Base-by-base conservation (phyloP, 2,888 invertebrate genomes). In the Capitulum mitella region DNA sequence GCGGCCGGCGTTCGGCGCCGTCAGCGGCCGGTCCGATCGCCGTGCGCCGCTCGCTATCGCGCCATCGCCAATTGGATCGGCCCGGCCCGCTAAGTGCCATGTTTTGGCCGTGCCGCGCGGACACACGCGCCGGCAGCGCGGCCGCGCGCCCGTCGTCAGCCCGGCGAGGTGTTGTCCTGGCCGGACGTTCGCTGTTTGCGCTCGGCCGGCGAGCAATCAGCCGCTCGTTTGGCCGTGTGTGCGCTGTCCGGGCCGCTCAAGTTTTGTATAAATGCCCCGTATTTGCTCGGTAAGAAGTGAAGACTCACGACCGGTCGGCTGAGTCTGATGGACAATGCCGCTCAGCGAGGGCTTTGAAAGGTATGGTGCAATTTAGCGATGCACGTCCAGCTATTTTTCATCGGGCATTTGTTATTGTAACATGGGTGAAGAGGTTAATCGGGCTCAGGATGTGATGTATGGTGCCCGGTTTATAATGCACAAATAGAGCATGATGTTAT, bases 381-480 rank as follows among this genome's bases (percentile, higher is more conserved):
- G 40, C 70, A 40, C 40, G 70, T 8, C 22, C 40, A 26, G 40
- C 70, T 29, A 70, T 70, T 70, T 40, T 26, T 70, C 70, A 70
- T n/a, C 37, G 37, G 70, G 22, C 70, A 22, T 70, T 70, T 70
- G 70, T 40, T 70, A 70, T 70, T 70, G 70, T 70, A 22, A 70
- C 70, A 40, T 37, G 70, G 70, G 70, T 70, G 70, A 37, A 40
- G 70, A 70, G 70, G 70, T 70, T 70, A 70, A 70, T 70, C 26
- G 70, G 37, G 22, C 70, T 19, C 26, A 26, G 10, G 8, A 5
- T 12, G 34, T 70, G 70, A 70, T 70, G 40, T 70, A 70, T 70
- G 22, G 10, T 26, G 1, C 22, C 34, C 16, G 19, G 37, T 40
- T 26, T 19, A 70, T 40, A 5, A 37, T 70, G 70, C 70, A 26